These are phyloP conservation scores for Steinernema scapterisci DNA, from an alignment of 2,888 invertebrate species.

Conservation along the genomic window DNA sequence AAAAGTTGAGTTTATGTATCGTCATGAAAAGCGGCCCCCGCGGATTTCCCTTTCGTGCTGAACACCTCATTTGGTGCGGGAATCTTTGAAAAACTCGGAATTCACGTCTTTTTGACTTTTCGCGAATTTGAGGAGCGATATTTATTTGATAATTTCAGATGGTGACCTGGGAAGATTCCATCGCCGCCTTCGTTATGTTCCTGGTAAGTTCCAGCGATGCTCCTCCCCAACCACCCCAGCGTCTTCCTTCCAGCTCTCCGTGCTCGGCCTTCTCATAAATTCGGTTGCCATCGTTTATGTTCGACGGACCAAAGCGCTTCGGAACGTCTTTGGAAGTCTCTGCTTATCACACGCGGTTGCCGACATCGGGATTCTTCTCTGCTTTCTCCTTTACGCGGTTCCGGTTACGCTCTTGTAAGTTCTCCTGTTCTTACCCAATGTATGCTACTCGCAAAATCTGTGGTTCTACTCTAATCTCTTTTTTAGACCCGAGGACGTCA, in stretches of 20 bases:
- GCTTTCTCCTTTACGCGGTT: conserved; percentile 5
- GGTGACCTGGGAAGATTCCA: not conserved
- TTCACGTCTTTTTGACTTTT: too few species aligned
- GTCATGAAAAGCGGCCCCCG: too few species aligned
- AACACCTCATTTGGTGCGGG: too few species aligned
- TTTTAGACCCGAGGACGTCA: not conserved
- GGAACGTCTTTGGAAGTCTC: conserved; percentile 23
- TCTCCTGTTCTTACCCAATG: too few species aligned
- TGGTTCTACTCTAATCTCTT: too few species aligned
- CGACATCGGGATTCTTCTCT: conserved; percentile 4
- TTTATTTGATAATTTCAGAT: not conserved
- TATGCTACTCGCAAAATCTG: too few species aligned
- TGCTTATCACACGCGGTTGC: conserved; percentile 9
- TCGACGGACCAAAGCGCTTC: not conserved
- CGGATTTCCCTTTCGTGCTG: too few species aligned
- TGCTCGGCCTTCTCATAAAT: not conserved
- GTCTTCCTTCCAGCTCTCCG: not conserved
- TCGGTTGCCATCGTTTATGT: conserved; percentile 1
- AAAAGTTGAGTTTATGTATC: too few species aligned
- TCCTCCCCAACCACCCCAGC: not conserved
- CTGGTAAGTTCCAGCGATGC: not conserved
- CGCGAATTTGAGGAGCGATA: too few species aligned
- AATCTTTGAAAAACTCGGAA: too few species aligned
- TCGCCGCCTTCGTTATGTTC: conserved; percentile 25
- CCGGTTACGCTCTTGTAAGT: conserved; percentile 6